Conservation (phyloP, 2,113 vertebrate genomes). For the Ibidorhyncha struthersii region DNA sequence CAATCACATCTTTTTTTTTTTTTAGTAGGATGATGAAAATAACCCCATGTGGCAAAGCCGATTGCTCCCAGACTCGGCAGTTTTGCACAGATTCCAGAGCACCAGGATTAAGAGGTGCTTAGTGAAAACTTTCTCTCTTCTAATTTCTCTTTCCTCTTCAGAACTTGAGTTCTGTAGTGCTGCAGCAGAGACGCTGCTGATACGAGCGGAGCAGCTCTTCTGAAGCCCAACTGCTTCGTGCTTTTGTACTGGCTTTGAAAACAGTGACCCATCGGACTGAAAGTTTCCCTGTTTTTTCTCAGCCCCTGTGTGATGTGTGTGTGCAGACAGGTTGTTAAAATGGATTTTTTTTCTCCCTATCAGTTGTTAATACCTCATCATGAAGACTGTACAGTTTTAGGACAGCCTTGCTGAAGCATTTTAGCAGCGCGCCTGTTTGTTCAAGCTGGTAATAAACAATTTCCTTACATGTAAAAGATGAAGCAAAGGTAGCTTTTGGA, state of each 20-base stretch:
- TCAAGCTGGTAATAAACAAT: background rate
- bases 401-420: background rate
- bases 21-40: background rate
- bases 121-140: background rate
- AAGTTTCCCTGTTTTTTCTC: background rate
- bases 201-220: background rate
- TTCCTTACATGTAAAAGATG: background rate
- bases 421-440: background rate
- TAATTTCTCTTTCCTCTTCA: background rate
- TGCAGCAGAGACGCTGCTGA: background rate
- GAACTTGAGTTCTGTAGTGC: rapidly evolving
- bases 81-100: background rate
- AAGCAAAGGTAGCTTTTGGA: conserved; percentile 1
- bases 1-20: background rate
- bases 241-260: background rate
- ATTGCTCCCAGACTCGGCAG: background rate
- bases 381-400: rapidly evolving
- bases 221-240: rapidly evolving
- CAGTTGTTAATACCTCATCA: background rate
- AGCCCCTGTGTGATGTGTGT: background rate
- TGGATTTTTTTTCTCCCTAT: background rate
- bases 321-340: background rate
- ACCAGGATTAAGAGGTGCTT: background rate
- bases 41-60: background rate
- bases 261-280: background rate